Conservation (phyloP, 2,888 invertebrate genomes). For the Eilema caniola region DNA sequence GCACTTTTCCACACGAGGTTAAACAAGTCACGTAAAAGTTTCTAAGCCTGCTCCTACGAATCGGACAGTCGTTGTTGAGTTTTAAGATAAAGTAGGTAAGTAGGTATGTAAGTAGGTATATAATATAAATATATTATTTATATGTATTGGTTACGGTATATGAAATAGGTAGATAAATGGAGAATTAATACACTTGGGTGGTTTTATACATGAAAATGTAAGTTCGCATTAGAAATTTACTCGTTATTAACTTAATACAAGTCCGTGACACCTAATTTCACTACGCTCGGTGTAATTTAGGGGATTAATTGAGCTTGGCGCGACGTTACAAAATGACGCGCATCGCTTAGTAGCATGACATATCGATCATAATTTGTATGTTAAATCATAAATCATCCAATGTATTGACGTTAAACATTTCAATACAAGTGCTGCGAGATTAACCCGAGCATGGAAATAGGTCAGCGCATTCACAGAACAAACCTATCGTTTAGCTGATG, state of each 20-base stretch:
- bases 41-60: slow-evolving; percentile 23
- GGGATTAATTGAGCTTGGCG: background rate
- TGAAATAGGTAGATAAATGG: background rate
- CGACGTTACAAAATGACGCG: background rate
- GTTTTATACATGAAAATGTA: background rate
- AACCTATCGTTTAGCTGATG: slow-evolving; percentile 9
- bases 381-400: background rate
- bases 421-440: slow-evolving; percentile 12
- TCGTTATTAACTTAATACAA: background rate
- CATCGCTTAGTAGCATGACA: background rate
- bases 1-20: slow-evolving; percentile 7
- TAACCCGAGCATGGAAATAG: slow-evolving; percentile 13
- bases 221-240: background rate
- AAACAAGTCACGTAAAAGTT: slow-evolving; percentile 3
- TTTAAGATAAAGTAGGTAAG: background rate
- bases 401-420: slow-evolving; percentile 6
- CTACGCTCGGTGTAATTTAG: background rate
- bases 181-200: background rate
- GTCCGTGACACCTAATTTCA: slow-evolving; percentile 3
- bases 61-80: background rate
- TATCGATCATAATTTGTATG: background rate
- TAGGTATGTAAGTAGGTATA: background rate
- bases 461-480: slow-evolving; percentile 9
- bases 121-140: background rate
- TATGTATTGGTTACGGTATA: no score